Conservation (phyloP, 2,113 vertebrate species). For the Piaya cayana region DNA sequence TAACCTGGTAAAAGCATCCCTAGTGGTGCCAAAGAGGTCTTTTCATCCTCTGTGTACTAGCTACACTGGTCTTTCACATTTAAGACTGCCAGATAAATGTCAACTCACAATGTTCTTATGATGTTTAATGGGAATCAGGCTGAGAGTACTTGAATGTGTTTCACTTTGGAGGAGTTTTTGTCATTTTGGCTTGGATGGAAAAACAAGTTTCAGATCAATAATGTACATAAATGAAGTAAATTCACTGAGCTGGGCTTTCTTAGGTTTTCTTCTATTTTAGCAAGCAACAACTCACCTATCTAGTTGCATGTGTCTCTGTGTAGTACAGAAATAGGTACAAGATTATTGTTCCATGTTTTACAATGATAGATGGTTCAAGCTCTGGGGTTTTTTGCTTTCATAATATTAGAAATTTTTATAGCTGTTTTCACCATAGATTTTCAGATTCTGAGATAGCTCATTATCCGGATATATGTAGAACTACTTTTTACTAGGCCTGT, state of each 20-base stretch:
- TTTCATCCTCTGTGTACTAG: not conserved
- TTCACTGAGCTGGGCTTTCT: not conserved
- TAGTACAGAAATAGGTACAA: not conserved
- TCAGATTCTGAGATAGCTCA: not conserved
- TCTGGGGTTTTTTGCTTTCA: not conserved
- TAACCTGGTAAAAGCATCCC: conserved; percentile 57
- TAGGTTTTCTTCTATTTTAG: no score
- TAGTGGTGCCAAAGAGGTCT: not conserved
- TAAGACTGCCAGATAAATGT: conserved; percentile 59
- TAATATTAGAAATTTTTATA: not conserved
- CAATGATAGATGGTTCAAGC: not conserved
- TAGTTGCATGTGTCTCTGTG: not conserved
- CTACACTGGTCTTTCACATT: conserved; percentile 50
- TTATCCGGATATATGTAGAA: not conserved
- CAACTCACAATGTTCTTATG: not conserved
- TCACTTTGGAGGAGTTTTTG: conserved; percentile 59
- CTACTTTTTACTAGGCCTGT: not conserved
- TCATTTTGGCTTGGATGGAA: conserved; percentile 19
- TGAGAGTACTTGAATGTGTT: conserved; percentile 24
- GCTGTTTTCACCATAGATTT: not conserved
- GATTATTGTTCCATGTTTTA: not conserved
- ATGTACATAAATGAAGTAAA: conserved; percentile 26
- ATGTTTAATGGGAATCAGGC: conserved; percentile 39
- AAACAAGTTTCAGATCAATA: conserved; percentile 60
- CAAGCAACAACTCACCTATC: no score